Evolutionary conservation across 2,888 invertebrate genomes (phyloP).

Genomic region (Troilus luridus): DNA sequence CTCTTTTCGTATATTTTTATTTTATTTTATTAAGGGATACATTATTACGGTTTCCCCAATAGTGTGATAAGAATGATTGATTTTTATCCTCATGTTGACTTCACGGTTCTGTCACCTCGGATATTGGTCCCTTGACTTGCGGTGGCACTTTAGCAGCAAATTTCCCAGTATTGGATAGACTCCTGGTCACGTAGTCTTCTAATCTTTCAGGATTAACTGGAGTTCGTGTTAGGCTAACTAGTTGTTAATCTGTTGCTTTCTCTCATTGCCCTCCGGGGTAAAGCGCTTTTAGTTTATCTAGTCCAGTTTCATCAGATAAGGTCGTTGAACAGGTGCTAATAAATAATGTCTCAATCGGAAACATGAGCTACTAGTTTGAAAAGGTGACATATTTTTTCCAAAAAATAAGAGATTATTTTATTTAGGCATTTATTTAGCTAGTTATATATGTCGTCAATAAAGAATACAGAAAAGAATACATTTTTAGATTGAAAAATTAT

Average conservation of each 20-base stretch:
- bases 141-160: constrained; percentile 14
- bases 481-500: too few species aligned
- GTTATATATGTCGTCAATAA: too few species aligned
- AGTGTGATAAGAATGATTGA: not conserved
- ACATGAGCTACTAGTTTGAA: not conserved
- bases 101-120: not conserved
- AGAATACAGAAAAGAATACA: too few species aligned
- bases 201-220: constrained; percentile 42
- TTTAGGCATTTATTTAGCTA: too few species aligned
- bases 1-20: not conserved
- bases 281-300: constrained; percentile 37
- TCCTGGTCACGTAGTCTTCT: constrained; percentile 24
- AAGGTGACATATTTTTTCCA: too few species aligned
- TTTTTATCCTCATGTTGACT: constrained; percentile 10
- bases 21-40: not conserved
- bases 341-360: constrained; percentile 8
- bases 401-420: too few species aligned
- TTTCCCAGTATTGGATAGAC: not conserved
- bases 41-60: not conserved
- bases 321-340: not conserved
- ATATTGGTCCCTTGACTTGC: constrained; percentile 5
- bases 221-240: constrained; percentile 46
- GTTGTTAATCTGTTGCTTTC: constrained; percentile 49
- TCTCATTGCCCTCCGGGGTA: constrained; percentile 8
- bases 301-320: not conserved